Conservation (phyloP, 2,888 invertebrate species). For the Dugesia japonica region DNA sequence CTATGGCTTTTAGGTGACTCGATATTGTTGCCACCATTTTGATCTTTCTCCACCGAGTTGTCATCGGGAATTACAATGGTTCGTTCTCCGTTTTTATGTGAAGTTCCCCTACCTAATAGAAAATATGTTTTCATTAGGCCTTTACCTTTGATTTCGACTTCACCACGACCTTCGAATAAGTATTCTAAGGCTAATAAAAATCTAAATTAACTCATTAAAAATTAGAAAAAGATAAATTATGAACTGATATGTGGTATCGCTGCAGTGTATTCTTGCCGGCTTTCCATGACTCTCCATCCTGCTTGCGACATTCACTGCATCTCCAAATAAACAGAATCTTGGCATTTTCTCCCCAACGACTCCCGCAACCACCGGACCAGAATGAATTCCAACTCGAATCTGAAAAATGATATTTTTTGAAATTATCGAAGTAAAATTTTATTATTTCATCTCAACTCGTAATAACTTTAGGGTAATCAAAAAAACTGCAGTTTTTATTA, state of each 20-base stretch:
- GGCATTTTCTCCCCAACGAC: neutral
- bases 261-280: neutral
- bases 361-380: neutral
- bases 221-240: neutral
- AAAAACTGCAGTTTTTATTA: too few relatives aligned
- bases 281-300: neutral
- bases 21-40: too few relatives aligned
- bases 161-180: constrained; percentile 37
- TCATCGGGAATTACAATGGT: too few relatives aligned
- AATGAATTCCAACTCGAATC: constrained; percentile 15
- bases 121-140: constrained; percentile 40
- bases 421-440: too few relatives aligned
- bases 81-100: neutral
- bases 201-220: neutral
- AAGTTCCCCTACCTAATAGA: constrained; percentile 36
- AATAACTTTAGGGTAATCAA: too few relatives aligned
- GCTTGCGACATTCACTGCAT: neutral
- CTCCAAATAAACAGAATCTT: neutral
- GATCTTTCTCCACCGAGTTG: too few relatives aligned
- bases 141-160: constrained; percentile 39
- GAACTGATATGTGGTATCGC: constrained; percentile 1
- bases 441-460: too few relatives aligned
- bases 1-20: too few relatives aligned
- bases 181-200: constrained; percentile 23
- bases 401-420: neutral